Evolutionary conservation across 2,797 vertebrate genomes (phyloP).

Genomic region (Myotis planiceps): DNA sequence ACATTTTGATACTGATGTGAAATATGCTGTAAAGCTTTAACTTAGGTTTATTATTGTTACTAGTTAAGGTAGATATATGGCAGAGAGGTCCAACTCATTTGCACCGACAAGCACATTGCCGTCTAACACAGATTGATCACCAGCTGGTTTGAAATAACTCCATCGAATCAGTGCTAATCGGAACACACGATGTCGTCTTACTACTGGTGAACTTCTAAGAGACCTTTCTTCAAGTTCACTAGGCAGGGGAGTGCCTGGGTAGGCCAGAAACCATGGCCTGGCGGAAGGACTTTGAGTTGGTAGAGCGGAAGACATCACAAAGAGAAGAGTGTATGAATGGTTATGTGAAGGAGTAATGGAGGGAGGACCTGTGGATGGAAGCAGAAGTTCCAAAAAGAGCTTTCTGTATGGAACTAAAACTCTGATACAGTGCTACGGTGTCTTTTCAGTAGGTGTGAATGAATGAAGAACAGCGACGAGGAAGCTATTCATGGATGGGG

Average conservation of each 20-base stretch:
- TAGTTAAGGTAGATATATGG: background rate
- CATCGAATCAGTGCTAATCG: background rate
- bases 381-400: background rate
- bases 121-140: background rate
- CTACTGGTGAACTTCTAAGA: background rate
- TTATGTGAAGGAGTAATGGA: background rate
- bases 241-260: background rate
- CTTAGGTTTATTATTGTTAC: background rate
- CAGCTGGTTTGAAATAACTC: background rate
- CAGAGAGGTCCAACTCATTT: background rate
- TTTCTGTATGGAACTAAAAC: background rate
- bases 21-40: background rate
- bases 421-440: accelerated
- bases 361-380: background rate
- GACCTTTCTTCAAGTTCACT: background rate
- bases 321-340: background rate
- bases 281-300: background rate
- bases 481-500: background rate
- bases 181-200: background rate
- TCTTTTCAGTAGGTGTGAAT: background rate
- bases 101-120: background rate
- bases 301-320: background rate
- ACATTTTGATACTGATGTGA: background rate
- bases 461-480: background rate
- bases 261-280: background rate